phyloP scores from a whole-genome alignment of 2,888 invertebrate genomes.

The Proisotoma minuta region DNA sequence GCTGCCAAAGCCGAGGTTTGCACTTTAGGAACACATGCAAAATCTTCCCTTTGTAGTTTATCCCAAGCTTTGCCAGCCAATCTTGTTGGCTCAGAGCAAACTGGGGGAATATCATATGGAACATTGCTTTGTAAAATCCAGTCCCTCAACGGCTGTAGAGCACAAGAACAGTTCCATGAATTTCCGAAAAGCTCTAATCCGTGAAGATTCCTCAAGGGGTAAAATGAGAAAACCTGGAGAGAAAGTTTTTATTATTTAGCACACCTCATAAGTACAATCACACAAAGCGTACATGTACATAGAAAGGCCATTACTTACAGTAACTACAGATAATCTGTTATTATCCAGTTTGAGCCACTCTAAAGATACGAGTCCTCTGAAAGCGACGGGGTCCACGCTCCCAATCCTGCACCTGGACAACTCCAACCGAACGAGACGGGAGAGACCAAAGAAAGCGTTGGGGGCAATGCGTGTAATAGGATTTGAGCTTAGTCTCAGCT shows the following conservation, averaged over 20 bases:
- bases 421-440: slow-evolving; percentile 67
- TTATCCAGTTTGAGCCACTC: slow-evolving; percentile 73
- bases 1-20: slow-evolving; percentile 6
- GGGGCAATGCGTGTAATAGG: slow-evolving; percentile 66
- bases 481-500: slow-evolving; percentile 69
- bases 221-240: slow-evolving; percentile 59
- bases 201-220: slow-evolving; percentile 64
- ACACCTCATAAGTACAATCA: too few species aligned
- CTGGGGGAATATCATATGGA: slow-evolving; percentile 66
- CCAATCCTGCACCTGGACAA: slow-evolving; percentile 67
- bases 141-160: slow-evolving; percentile 67
- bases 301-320: slow-evolving; percentile 35
- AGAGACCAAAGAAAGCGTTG: slow-evolving; percentile 57
- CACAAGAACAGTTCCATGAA: slow-evolving; percentile 79
- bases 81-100: slow-evolving; percentile 64
- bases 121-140: slow-evolving; percentile 77
- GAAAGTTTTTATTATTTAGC: too few species aligned
- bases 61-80: slow-evolving; percentile 67
- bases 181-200: slow-evolving; percentile 72
- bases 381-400: slow-evolving; percentile 65
- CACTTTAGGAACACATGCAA: slow-evolving; percentile 64
- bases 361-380: slow-evolving; percentile 67
- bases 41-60: slow-evolving; percentile 69
- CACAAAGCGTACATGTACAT: too few species aligned
- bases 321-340: slow-evolving; percentile 61